These are phyloP conservation scores for Tigriopus californicus DNA, from an alignment of 2,888 invertebrate genomes.

Conservation along the genomic window DNA sequence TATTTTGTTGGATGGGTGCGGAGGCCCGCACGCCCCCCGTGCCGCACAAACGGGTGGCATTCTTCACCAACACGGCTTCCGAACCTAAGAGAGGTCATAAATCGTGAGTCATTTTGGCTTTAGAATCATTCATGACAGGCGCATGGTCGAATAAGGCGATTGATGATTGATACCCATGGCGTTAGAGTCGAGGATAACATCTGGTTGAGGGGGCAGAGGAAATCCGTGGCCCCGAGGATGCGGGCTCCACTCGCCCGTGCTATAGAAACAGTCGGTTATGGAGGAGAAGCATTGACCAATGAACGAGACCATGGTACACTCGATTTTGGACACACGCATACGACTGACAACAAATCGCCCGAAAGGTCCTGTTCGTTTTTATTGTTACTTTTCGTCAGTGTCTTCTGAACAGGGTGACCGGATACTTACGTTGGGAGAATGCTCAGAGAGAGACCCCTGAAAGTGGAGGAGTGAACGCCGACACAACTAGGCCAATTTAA, in stretches of 20 bases:
- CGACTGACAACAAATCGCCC: no score
- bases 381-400: no score
- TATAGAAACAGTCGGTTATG: constrained; percentile 9
- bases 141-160: background rate
- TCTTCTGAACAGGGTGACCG: no score
- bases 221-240: background rate
- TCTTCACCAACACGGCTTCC: constrained; percentile 88
- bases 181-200: constrained; percentile 11
- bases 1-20: constrained; percentile 57
- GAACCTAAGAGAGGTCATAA: constrained; percentile 38
- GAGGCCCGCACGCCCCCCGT: constrained; percentile 84
- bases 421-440: no score
- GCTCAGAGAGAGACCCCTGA: no score
- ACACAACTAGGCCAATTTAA: no score
- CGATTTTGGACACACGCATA: no score
- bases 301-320: background rate
- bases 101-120: background rate
- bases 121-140: background rate
- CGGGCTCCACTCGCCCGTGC: constrained; percentile 9
- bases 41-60: constrained; percentile 78
- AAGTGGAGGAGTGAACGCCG: no score
- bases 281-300: constrained; percentile 3
- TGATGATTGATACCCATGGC: constrained; percentile 8
- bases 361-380: no score
- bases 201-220: constrained; percentile 7